Evolutionary conservation across 92 coral and sea anemone genomes (phyloP), one percentile per base, ranked within the genome.

Genomic region (Porites divaricata): DNA sequence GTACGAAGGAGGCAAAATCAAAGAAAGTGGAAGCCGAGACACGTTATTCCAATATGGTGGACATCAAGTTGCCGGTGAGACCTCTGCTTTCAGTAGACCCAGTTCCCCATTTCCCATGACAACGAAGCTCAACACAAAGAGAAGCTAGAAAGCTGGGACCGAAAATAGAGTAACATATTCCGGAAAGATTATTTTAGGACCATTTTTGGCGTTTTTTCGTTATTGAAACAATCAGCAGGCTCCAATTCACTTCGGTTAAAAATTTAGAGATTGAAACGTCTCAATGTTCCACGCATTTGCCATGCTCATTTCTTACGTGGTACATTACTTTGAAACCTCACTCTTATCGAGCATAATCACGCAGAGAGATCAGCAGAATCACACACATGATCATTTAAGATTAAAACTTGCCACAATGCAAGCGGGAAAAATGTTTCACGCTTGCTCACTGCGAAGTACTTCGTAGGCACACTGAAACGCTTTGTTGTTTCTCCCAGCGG

Each of bases 11-110:
- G 41, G 41, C 41, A 28, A 28, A 28, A 28, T 10, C 70, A 24
- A 19, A 65, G 35, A 8, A 65, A 65, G 70, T n/a, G 20, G 20
- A 65, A 65, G 70, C 70, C 10, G 70, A 12, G 6, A 65, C 70
- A 56, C 62, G 62, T 14, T 9, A 56, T 11, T 56, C 62, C 62
- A 56, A 56, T 12, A 65, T 65, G 28, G 70, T 26, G 20, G 70
- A n/a, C 70, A 9, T 65, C 70, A 65, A 24, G 35, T 65, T 24
- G 41, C 41, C 45, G 45, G 1, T 35, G 70, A 66, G 70, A 66
- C 70, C 35, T 66, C 21, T 66, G 23, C 21, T 66, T 66, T 66
- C 70, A 66, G 70, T 66, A 66, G 70, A 66, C 24, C 70, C 70
- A 66, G 35, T 35, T 35, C 5, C 45, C 45, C 45, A 35, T 35